These are phyloP conservation scores for Dascyllus trimaculatus DNA, from an alignment of 2,113 vertebrate genomes.

Conservation along the genomic window DNA sequence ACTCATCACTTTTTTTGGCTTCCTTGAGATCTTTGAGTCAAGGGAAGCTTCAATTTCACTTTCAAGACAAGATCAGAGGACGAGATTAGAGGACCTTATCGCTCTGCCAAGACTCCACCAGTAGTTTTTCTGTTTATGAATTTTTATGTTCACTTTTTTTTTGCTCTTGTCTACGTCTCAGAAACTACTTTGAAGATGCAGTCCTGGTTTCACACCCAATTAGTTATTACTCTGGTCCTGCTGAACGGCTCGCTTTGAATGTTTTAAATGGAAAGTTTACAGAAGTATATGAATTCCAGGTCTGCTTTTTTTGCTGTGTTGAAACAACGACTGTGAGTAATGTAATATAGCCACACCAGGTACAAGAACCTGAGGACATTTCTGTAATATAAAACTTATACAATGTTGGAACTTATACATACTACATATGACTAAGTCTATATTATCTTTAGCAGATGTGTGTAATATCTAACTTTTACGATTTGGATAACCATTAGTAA, in stretches of 20 bases:
- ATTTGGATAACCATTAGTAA: too few relatives aligned
- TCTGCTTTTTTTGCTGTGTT: not conserved
- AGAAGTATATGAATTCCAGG: too few relatives aligned
- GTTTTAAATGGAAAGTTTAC: not conserved
- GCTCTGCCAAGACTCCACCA: conserved; percentile 21
- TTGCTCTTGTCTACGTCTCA: conserved; percentile 36
- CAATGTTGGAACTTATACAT: too few relatives aligned
- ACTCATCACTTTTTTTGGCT: conserved; percentile 28
- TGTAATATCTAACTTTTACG: too few relatives aligned
- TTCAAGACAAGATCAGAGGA: conserved; percentile 52
- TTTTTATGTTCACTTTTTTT: conserved; percentile 43
- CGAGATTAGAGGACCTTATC: conserved; percentile 42
- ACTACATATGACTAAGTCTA: too few relatives aligned
- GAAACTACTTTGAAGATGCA: conserved; percentile 46
- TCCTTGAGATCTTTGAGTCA: conserved; percentile 1
- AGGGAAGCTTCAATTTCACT: conserved; percentile 22
- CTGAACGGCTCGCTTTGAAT: not conserved
- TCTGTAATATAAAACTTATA: too few relatives aligned
- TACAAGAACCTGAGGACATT: too few relatives aligned
- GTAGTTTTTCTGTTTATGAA: conserved; percentile 34
- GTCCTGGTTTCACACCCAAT: conserved; percentile 9
- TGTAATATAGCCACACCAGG: too few relatives aligned
- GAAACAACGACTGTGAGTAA: not conserved
- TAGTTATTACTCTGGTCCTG: conserved; percentile 1
- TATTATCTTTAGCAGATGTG: too few relatives aligned